Evolutionary conservation across 2,888 invertebrate species (phyloP), one percentile per base, ranked within the genome.

Genomic region (Xestia xanthographa): DNA sequence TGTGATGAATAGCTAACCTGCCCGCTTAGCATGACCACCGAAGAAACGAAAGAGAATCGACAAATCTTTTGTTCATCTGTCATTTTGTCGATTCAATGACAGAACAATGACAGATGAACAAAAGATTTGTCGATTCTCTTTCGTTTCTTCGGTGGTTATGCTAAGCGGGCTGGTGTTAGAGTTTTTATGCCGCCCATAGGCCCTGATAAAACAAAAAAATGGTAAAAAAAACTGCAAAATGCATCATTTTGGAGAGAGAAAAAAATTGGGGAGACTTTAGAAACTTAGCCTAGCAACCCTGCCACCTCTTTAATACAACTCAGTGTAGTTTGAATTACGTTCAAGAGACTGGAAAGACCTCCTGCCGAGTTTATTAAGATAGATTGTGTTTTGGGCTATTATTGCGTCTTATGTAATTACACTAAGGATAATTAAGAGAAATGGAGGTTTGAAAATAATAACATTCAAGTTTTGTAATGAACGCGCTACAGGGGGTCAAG

Each of bases 321-420:
- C 34, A 82, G 60, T 66, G 58, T 70, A 67, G 50, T 72, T 62
- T 53, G 53, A 75, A 72, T 68, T 79, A 74, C 62, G 66, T 66
- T 85, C 71, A 76, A 80, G 69, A 74, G 71, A 43, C 60, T 71
- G 71, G 60, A 20, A 60, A 62, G 45, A 50, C 72, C 62, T 60
- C 87, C 69, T 56, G 63, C 81, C 62, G 78, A 65, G 77, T 75
- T 86, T 76, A 84, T 85, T 76, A 79, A 80, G 85, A 86, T 79
- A 79, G 80, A 85, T 86, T 81, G 66, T 71, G 77, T 86, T 86
- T 72, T 71, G 56, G 63, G 67, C 68, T 50, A 72, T 80, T 76
- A 80, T 74, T 72, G 65, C 41, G 77, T 53, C 70, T 82, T 75
- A 81, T 75, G 38, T 81, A 72, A 85, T 82, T 85, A 82, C 77